Conservation (phyloP, 2,113 vertebrate genomes). For the Poeciliopsis occidentalis region DNA sequence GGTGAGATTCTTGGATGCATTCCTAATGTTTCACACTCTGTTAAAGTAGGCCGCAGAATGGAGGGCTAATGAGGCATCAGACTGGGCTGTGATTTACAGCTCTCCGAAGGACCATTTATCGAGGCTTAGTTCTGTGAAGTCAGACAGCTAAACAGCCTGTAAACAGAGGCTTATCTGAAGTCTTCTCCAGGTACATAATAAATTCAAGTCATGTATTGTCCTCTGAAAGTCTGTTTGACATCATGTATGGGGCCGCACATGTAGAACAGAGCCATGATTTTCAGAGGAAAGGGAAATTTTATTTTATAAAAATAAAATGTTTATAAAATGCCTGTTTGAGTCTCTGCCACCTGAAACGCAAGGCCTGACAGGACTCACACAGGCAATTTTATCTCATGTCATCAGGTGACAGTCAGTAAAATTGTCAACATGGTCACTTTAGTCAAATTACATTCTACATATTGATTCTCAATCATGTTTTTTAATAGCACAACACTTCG, state of each 20-base stretch:
- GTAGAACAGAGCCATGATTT: not conserved
- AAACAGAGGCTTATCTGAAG: slow-evolving; percentile 28
- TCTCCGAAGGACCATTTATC: slow-evolving; percentile 22
- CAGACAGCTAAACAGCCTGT: slow-evolving; percentile 14
- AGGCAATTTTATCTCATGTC: too few relatives aligned
- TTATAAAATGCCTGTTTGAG: too few relatives aligned
- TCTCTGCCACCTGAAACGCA: too few relatives aligned
- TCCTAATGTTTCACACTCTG: slow-evolving; percentile 35
- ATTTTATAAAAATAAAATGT: too few relatives aligned
- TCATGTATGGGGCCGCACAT: slow-evolving; percentile 15
- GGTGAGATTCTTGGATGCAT: slow-evolving; percentile 11
- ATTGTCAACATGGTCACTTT: too few relatives aligned
- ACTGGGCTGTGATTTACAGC: slow-evolving; percentile 48
- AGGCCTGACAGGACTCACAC: too few relatives aligned
- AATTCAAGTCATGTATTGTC: not conserved
- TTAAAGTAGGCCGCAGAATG: slow-evolving; percentile 22
- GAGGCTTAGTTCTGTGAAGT: slow-evolving; percentile 21
- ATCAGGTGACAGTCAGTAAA: too few relatives aligned
- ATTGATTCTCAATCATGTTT: too few relatives aligned
- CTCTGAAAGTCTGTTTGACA: slow-evolving; percentile 25
- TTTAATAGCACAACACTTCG: too few relatives aligned
- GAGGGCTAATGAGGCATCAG: slow-evolving; percentile 44
- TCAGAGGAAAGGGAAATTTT: not conserved
- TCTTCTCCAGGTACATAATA: not conserved
- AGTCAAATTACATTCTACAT: not conserved